Conservation (phyloP, 1,140 invertebrate genomes). For the Anastatus disparis region DNA sequence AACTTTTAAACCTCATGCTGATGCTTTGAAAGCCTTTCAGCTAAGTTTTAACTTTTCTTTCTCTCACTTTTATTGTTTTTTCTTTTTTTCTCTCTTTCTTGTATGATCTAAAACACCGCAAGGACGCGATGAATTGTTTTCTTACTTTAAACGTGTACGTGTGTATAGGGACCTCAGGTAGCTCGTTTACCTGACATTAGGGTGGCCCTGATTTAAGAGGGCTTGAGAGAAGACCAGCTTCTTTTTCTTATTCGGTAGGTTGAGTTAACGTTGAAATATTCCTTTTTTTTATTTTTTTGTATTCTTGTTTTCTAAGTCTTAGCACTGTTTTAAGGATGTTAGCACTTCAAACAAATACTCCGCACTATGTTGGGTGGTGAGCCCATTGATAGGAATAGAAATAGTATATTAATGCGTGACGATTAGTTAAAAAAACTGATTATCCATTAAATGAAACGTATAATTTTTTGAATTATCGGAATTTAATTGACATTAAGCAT, state of each 20-base stretch:
- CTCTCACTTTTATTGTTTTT: too few species aligned
- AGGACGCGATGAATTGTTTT: conserved; percentile 18
- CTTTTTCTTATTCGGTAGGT: too few species aligned
- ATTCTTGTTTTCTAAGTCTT: background rate
- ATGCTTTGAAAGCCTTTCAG: background rate
- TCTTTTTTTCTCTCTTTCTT: too few species aligned
- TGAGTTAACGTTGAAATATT: background rate
- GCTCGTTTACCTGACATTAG: conserved; percentile 10
- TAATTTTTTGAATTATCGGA: too few species aligned
- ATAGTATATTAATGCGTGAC: background rate
- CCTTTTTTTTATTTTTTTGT: background rate
- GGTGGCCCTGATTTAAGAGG: conserved; percentile 17
- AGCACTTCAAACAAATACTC: background rate
- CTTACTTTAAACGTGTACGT: background rate
- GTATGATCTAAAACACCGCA: background rate
- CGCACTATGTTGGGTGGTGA: background rate
- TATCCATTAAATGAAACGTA: too few species aligned
- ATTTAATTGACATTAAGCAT: too few species aligned
- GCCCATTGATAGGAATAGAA: too few species aligned
- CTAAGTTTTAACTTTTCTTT: background rate
- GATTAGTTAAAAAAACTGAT: too few species aligned
- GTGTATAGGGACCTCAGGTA: too few species aligned
- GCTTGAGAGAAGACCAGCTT: background rate
- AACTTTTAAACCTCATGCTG: background rate
- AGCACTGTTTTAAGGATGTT: background rate